Conservation (phyloP, 2,113 vertebrate species). For the human region GRCh38 chr7:78688001-78688500, state of each 20-base stretch:
- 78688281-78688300: background rate
- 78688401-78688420: background rate
- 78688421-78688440: background rate
- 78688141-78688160: background rate
- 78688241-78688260: slow-evolving; percentile 46
- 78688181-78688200: slow-evolving; percentile 51
- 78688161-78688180: background rate
- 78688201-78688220: slow-evolving; percentile 37
- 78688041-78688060: background rate
- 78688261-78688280: slow-evolving; percentile 52
- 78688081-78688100: slow-evolving; percentile 50
- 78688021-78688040: background rate
- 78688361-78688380: slow-evolving; percentile 13
- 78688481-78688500: slow-evolving; percentile 30
- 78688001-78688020: too few relatives aligned
- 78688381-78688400: slow-evolving; percentile 44
- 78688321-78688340: slow-evolving; percentile 29
- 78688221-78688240: slow-evolving; percentile 63
- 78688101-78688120: slow-evolving; percentile 5
- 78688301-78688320: background rate
- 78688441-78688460: background rate
- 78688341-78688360: slow-evolving; percentile 28
- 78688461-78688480: background rate
- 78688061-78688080: slow-evolving; percentile 65
- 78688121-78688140: slow-evolving; percentile 62